These are phyloP conservation scores for Hetaerina americana DNA, from an alignment of 1,140 invertebrate species.

Conservation along the genomic window DNA sequence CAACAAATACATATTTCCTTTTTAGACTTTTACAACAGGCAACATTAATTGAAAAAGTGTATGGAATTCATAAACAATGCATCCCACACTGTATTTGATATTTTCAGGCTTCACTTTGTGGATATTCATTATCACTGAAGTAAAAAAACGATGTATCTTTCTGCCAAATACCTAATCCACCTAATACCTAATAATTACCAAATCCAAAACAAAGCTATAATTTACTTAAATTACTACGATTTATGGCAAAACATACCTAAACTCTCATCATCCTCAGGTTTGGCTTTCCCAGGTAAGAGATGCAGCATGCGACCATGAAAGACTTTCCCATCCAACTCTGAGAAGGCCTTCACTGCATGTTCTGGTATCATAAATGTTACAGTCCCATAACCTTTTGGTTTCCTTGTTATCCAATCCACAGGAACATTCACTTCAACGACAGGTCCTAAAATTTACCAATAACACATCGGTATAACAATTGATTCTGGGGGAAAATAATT, in stretches of 20 bases:
- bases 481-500: no score
- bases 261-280: conserved; percentile 19
- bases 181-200: conserved; percentile 9
- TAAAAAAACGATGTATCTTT: no score
- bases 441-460: conserved; percentile 56
- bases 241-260: neutral
- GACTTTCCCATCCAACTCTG: conserved; percentile 72
- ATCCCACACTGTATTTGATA: no score
- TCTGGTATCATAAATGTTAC: conserved; percentile 92
- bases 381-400: conserved; percentile 87
- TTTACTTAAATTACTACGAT: neutral
- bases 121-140: no score
- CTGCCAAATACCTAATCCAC: no score
- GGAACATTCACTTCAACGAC: conserved; percentile 82
- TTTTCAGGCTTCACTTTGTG: no score
- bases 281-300: conserved; percentile 74
- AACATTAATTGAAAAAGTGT: no score
- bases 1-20: no score
- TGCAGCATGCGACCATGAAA: conserved; percentile 90
- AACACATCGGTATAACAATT: no score
- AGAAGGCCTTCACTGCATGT: conserved; percentile 81
- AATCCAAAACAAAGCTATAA: conserved; percentile 5
- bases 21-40: no score
- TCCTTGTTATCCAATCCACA: conserved; percentile 68
- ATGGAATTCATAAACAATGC: no score